These are phyloP conservation scores for Thomomys bottae DNA, from an alignment of 2,113 vertebrate species.

Conservation along the genomic window DNA sequence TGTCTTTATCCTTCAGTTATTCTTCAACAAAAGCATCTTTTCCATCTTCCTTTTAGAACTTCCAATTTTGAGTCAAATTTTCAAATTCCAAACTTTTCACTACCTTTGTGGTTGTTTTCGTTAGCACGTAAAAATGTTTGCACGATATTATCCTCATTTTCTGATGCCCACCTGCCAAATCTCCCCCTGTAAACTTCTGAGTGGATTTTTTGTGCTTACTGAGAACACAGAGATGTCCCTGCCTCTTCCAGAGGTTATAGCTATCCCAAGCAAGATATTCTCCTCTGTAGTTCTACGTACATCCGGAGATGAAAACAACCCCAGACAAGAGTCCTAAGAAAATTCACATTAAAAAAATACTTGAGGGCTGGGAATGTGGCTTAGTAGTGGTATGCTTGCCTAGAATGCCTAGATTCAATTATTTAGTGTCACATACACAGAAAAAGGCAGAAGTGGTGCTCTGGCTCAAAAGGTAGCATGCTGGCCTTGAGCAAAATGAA, in stretches of 20 bases:
- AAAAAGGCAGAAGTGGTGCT: too few relatives aligned
- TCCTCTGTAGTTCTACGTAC: background rate
- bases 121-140: background rate
- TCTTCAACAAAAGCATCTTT: too few relatives aligned
- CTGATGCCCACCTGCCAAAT: background rate
- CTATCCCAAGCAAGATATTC: background rate
- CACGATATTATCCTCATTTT: background rate
- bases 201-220: background rate
- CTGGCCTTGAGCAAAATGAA: too few relatives aligned
- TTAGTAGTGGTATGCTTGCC: too few relatives aligned
- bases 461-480: too few relatives aligned
- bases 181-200: constrained; percentile 9
- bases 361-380: too few relatives aligned
- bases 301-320: background rate
- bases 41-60: background rate
- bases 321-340: constrained; percentile 12
- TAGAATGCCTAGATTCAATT: too few relatives aligned
- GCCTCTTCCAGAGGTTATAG: background rate
- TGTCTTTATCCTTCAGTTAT: too few relatives aligned
- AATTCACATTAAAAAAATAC: background rate
- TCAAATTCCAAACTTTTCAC: background rate
- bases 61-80: background rate
- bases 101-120: background rate
- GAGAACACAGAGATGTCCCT: background rate
- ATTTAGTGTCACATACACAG: too few relatives aligned